Evolutionary conservation across 1,140 invertebrate species (phyloP), one percentile per base, ranked within the genome.

Genomic region (Tetraneura akinire): DNA sequence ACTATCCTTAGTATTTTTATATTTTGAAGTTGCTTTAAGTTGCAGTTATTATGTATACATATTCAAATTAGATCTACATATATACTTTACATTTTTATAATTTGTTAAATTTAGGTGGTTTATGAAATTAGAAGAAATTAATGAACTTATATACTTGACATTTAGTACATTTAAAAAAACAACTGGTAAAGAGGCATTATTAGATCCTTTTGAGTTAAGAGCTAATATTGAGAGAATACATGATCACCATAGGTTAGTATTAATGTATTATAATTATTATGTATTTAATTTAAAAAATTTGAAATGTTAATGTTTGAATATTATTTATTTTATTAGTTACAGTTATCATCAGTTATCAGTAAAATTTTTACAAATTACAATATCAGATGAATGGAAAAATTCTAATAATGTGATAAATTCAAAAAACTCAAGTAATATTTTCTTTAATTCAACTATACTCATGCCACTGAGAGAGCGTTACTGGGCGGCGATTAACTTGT

Each of bases 321-420:
- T 42, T 57, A 45, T 37, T 37, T 4, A 37, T 76, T 76, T n/a
- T 73, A 32, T 32, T 60, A 85, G 85, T 14, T 88, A 86, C 73
- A 84, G 83, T 37, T 84, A 86, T 66, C 86, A 86, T 81, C 87
- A 88, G 84, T 85, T 88, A 60, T 85, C 85, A 23, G 76, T 86
- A 1, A 83, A 85, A 51, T 86, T 84, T 83, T 80, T 86, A 16
- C 84, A 84, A 82, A 83, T 82, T 29, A 82, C 84, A 29, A 80
- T 83, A 26, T 45, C 64, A 45, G 51, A 71, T 57, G 11, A 62
- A 3, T 57, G 74, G 74, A 78, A 57, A 71, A 45, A 8, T 42
- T 21, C 10, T 0, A 23, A 45, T 55, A 32, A 55, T 21, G n/a
- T 16, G 13, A 3, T 64, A 13, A 26, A 45, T 57, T 11, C 21